Evolutionary conservation across 2,113 vertebrate genomes (phyloP).

Genomic region (Neotoma lepida): DNA sequence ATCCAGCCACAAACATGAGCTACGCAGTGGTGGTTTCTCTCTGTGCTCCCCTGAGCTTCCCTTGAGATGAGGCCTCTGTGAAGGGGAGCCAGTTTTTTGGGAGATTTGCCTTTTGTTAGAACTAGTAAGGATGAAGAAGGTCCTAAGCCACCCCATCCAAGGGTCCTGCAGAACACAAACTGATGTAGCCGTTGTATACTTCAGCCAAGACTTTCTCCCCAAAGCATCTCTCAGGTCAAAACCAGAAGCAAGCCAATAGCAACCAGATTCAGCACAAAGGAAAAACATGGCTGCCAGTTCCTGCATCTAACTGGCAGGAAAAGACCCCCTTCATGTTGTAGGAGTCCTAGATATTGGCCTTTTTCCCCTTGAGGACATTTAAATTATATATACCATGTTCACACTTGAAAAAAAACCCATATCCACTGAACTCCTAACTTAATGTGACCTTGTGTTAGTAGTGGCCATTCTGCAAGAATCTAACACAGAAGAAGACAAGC

Average conservation of each 20-base stretch:
- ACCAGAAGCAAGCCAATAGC: slow-evolving; percentile 24
- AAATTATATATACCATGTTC: slow-evolving; percentile 1
- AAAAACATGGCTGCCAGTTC: neutral
- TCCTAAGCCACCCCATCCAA: neutral
- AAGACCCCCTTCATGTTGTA: fast-evolving
- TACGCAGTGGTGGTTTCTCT: neutral
- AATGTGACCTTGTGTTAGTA: neutral
- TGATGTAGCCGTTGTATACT: neutral
- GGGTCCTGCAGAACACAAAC: neutral
- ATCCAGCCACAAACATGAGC: neutral
- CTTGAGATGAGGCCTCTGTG: neutral
- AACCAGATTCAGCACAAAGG: neutral
- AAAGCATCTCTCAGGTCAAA: neutral
- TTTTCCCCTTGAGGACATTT: slow-evolving; percentile 14
- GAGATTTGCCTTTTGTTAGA: neutral
- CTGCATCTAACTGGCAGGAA: neutral
- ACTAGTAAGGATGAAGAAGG: neutral
- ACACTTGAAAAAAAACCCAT: neutral
- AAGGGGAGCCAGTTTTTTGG: neutral
- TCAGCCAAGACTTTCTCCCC: neutral
- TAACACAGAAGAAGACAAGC: neutral
- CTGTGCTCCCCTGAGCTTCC: neutral
- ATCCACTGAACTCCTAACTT: neutral
- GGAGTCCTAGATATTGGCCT: neutral
- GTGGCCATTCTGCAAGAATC: neutral